These are phyloP conservation scores for Tetranychus cinnabarinus DNA, from an alignment of 1,140 invertebrate species.

Conservation along the genomic window DNA sequence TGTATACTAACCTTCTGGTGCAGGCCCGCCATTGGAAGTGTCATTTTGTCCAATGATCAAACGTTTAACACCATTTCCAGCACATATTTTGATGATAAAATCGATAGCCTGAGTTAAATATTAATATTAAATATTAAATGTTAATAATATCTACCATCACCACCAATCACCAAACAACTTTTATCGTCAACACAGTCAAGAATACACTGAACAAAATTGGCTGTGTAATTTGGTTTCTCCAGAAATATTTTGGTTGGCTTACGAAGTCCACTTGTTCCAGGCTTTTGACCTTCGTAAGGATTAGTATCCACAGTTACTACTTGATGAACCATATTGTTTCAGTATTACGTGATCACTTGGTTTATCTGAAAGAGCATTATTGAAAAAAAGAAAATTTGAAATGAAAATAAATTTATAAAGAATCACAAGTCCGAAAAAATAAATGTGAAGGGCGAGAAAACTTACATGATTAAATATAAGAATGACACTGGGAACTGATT, in stretches of 20 bases:
- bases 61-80: slow-evolving; percentile 64
- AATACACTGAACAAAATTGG: slow-evolving; percentile 90
- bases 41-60: slow-evolving; percentile 78
- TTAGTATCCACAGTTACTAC: slow-evolving; percentile 16
- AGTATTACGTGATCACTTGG: no score
- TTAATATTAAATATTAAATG: no score
- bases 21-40: slow-evolving; percentile 62
- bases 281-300: slow-evolving; percentile 73
- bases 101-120: slow-evolving; percentile 47
- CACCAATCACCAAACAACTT: slow-evolving; percentile 60
- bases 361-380: no score
- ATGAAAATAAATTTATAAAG: no score
- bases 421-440: no score
- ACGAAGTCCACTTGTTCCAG: slow-evolving; percentile 86
- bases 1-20: slow-evolving; percentile 3
- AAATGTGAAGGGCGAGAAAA: no score
- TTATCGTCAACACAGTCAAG: slow-evolving; percentile 42
- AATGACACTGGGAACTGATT: slow-evolving; percentile 7
- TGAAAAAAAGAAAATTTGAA: no score
- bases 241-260: slow-evolving; percentile 75
- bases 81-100: slow-evolving; percentile 61
- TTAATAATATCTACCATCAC: slow-evolving; percentile 73
- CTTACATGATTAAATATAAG: no score
- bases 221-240: slow-evolving; percentile 62
- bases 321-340: background rate